A percentile compares a stretch with the other conserved stretches of the same genome.
Conservation (phyloP, 2,113 vertebrate genomes). For the Rhipidura dahli region DNA sequence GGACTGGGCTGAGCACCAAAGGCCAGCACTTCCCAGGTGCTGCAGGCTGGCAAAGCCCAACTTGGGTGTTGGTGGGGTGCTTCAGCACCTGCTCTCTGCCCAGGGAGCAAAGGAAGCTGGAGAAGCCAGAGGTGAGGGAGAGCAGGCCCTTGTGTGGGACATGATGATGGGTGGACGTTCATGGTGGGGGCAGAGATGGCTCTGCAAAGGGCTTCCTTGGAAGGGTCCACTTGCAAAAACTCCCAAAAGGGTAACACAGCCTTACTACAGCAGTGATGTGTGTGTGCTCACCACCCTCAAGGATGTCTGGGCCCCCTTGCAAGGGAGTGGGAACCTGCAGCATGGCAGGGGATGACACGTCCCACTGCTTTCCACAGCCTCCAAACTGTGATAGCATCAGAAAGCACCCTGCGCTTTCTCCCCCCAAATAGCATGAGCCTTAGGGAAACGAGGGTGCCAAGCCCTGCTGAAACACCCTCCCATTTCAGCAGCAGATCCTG, state of each 20-base stretch:
- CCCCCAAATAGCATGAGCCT: background rate
- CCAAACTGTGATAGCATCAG: background rate
- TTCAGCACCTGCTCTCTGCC: background rate
- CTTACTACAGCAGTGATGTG: background rate
- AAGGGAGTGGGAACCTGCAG: background rate
- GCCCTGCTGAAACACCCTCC: background rate
- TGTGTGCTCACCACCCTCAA: background rate
- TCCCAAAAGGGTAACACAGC: background rate
- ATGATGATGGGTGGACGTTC: background rate
- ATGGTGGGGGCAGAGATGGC: background rate
- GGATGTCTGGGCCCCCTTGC: background rate
- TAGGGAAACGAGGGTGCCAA: background rate
- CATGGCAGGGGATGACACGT: background rate
- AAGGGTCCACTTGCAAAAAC: background rate
- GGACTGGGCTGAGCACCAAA: background rate
- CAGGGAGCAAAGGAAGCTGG: background rate
- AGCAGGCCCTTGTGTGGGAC: background rate
- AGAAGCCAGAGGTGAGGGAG: background rate
- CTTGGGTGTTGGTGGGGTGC: background rate
- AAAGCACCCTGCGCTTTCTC: background rate
- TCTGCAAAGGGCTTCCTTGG: background rate
- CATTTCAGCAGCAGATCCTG: background rate
- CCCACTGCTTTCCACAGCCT: background rate
- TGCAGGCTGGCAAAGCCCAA: background rate
- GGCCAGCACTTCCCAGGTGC: background rate